Conservation (phyloP, 2,888 invertebrate genomes). For the Frankliniella intonsa region DNA sequence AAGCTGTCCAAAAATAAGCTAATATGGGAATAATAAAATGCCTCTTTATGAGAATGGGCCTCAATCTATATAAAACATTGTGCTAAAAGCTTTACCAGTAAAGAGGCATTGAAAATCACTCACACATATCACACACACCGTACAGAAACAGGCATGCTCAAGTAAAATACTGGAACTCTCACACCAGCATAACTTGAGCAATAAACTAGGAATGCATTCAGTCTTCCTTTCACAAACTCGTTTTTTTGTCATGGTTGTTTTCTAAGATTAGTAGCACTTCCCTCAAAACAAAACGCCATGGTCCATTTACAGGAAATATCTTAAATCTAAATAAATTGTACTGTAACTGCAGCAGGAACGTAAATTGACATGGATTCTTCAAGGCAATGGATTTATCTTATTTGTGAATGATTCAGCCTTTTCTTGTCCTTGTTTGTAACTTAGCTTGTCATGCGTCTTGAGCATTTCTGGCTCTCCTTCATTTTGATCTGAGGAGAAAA, state of each 20-base stretch:
- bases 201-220: slow-evolving; percentile 2
- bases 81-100: background rate
- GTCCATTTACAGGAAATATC: background rate
- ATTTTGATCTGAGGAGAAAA: background rate
- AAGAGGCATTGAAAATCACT: background rate
- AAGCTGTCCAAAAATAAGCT: slow-evolving; percentile 1
- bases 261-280: slow-evolving; percentile 7
- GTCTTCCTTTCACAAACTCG: slow-evolving; percentile 24
- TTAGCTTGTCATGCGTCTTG: background rate
- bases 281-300: background rate
- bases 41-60: background rate
- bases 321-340: slow-evolving; percentile 17
- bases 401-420: background rate
- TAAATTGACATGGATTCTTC: background rate
- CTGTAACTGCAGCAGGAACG: slow-evolving; percentile 24
- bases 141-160: background rate
- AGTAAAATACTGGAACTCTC: background rate
- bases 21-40: background rate
- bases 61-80: background rate
- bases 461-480: background rate
- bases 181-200: slow-evolving; percentile 9
- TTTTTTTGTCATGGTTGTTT: slow-evolving; percentile 8
- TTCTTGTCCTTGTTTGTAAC: background rate
- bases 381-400: background rate
- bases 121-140: background rate